These are phyloP conservation scores for Dryas iulia DNA, from an alignment of 1,140 invertebrate species.

Conservation along the genomic window DNA sequence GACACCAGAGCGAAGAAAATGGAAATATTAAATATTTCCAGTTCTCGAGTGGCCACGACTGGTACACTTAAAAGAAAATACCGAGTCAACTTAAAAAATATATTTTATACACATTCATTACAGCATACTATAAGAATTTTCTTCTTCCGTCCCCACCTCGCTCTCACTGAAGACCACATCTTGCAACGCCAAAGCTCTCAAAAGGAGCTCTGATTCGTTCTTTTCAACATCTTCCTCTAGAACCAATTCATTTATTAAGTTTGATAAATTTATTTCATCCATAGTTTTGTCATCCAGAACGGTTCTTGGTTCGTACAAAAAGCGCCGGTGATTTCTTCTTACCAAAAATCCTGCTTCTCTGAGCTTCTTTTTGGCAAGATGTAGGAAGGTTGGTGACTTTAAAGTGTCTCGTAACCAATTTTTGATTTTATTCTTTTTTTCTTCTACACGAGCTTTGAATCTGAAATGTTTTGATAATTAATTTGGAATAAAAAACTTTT, in stretches of 20 bases:
- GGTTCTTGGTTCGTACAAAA: slow-evolving; percentile 23
- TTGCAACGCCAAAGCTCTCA: slow-evolving; percentile 52
- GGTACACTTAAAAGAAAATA: too few relatives aligned
- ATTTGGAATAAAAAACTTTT: too few relatives aligned
- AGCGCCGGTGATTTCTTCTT: slow-evolving; percentile 32
- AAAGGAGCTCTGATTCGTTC: slow-evolving; percentile 51
- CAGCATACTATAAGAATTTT: too few relatives aligned
- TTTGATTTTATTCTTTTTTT: slow-evolving; percentile 72
- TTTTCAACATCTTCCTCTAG: slow-evolving; percentile 43
- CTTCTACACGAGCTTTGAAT: slow-evolving; percentile 64
- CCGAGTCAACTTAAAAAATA: too few relatives aligned
- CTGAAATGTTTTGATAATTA: slow-evolving; percentile 33
- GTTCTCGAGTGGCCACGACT: too few relatives aligned
- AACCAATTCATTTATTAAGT: slow-evolving; percentile 54
- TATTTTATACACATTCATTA: too few relatives aligned
- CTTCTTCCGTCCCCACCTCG: slow-evolving; percentile 8
- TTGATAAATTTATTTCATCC: slow-evolving; percentile 61
- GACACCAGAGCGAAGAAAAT: too few relatives aligned
- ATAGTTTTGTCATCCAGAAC: slow-evolving; percentile 51
- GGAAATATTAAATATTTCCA: too few relatives aligned
- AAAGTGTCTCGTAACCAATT: slow-evolving; percentile 63
- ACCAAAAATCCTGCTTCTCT: slow-evolving; percentile 49
- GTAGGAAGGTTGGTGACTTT: slow-evolving; percentile 57
- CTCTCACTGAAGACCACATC: slow-evolving; percentile 48
- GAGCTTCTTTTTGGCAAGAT: slow-evolving; percentile 62